These are phyloP conservation scores for Diabrotica balteata DNA, from an alignment of 2,888 invertebrate species.

Conservation along the genomic window DNA sequence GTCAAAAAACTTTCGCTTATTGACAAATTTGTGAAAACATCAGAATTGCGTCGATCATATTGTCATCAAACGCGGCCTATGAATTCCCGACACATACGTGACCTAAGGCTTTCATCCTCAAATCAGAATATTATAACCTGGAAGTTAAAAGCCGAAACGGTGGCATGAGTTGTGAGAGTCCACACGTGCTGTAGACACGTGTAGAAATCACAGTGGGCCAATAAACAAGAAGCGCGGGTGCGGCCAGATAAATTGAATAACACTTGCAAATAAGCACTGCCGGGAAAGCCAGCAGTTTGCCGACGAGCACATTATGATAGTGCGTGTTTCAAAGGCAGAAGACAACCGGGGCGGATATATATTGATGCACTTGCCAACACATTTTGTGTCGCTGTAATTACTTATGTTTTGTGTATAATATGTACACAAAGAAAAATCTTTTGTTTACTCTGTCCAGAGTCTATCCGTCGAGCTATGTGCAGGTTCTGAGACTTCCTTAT, in stretches of 20 bases:
- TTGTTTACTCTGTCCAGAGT: no score
- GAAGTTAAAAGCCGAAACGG: conserved; percentile 21
- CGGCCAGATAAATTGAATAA: conserved; percentile 62
- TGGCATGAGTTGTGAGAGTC: conserved; percentile 29
- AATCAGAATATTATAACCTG: conserved; percentile 12
- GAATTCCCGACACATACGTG: neutral
- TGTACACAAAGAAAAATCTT: no score
- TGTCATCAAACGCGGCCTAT: conserved; percentile 11
- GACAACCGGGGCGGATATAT: conserved; percentile 53
- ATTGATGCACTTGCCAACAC: conserved; percentile 31
- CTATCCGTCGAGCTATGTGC: no score
- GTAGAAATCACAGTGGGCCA: conserved; percentile 59
- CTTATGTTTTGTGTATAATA: no score
- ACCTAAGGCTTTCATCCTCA: conserved; percentile 7
- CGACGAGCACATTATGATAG: conserved; percentile 48
- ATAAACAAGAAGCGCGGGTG: conserved; percentile 60
- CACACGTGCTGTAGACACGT: conserved; percentile 58
- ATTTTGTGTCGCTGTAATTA: no score
- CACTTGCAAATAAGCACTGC: conserved; percentile 63
- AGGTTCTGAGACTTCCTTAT: no score
- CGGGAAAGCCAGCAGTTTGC: conserved; percentile 1
- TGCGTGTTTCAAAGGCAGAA: conserved; percentile 54
- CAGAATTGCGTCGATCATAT: neutral
- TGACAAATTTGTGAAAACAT: no score
- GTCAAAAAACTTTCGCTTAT: no score